These are phyloP conservation scores for Mylabris sibirica DNA, from an alignment of 2,888 invertebrate species.

Conservation along the genomic window DNA sequence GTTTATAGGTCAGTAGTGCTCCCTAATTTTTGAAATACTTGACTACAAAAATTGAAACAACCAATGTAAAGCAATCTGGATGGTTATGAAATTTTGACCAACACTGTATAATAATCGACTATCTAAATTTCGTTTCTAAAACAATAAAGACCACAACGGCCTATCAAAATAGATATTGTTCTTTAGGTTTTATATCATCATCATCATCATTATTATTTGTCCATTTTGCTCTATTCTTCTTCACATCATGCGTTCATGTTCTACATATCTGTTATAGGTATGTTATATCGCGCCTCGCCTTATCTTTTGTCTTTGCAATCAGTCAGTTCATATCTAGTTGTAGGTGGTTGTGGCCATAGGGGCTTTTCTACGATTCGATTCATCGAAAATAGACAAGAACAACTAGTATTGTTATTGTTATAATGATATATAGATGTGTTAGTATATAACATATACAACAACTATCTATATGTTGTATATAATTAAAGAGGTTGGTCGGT, in stretches of 20 bases:
- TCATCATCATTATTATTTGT: neutral
- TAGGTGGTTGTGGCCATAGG: slow-evolving; percentile 7
- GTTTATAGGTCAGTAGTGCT: too few species aligned
- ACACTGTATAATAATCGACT: neutral
- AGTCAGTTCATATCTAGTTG: too few species aligned
- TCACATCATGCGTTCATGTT: slow-evolving; percentile 1
- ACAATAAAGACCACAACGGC: neutral
- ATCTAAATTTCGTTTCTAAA: neutral
- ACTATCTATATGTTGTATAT: neutral
- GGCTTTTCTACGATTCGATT: neutral
- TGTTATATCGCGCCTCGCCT: neutral
- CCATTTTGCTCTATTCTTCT: neutral
- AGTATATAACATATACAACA: neutral
- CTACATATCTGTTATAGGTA: neutral
- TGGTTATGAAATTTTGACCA: neutral
- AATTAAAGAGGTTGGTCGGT: slow-evolving; percentile 10
- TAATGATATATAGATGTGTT: neutral
- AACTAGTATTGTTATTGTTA: slow-evolving; percentile 5
- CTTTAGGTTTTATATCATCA: neutral
- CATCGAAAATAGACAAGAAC: slow-evolving; percentile 7
- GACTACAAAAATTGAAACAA: too few species aligned
- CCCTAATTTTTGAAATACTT: too few species aligned
- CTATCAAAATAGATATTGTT: neutral
- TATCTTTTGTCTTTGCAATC: slow-evolving; percentile 11
- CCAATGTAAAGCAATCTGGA: neutral